These are phyloP conservation scores for Eulemur macaco DNA, from an alignment of 2,113 vertebrate species.

Conservation along the genomic window DNA sequence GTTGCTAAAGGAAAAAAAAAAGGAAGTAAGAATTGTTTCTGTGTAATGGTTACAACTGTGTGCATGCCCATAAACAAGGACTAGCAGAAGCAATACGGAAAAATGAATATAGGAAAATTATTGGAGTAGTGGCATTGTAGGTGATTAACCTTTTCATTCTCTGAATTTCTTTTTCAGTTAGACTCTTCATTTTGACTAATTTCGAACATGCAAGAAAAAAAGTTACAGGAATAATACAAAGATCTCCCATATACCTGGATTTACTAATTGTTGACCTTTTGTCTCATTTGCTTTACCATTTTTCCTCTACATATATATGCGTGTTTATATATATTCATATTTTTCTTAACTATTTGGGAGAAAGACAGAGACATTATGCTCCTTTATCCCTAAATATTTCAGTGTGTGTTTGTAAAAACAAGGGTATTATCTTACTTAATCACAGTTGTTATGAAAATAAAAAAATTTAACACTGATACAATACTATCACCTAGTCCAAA, in stretches of 20 bases:
- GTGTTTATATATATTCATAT: neutral
- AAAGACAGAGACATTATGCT: neutral
- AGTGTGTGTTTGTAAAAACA: neutral
- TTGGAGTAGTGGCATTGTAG: neutral
- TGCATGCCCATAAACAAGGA: neutral
- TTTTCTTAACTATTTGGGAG: conserved; percentile 11
- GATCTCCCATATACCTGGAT: neutral
- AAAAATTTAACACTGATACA: neutral
- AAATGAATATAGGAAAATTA: neutral
- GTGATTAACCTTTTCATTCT: neutral
- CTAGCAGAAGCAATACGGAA: neutral
- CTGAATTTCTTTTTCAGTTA: conserved; percentile 5
- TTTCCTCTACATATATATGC: neutral
- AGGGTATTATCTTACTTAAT: neutral
- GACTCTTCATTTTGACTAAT: neutral
- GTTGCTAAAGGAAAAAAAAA: too few species aligned
- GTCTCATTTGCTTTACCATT: neutral
- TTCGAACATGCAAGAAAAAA: neutral
- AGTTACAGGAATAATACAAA: neutral
- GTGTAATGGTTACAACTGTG: neutral
- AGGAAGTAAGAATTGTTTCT: neutral
- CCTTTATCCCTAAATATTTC: neutral
- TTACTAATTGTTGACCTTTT: neutral
- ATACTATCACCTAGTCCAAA: neutral
- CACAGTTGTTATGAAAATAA: neutral